Base-by-base conservation (phyloP, 2,888 invertebrate genomes). In the Zelleria hepariella region DNA sequence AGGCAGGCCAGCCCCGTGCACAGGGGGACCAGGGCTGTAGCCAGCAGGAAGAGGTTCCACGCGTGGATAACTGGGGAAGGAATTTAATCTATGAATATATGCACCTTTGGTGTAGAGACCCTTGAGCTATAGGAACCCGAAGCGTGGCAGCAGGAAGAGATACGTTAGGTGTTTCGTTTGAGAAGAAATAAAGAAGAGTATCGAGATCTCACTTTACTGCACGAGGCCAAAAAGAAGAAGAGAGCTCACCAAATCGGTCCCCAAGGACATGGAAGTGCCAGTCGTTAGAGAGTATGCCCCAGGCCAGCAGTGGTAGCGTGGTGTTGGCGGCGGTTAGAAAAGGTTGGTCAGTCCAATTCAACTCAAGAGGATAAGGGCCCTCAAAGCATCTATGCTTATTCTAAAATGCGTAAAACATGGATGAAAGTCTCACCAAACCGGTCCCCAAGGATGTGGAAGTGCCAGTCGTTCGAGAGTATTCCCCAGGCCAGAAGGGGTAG, bases 401-500 rank as follows among this genome's bases (percentile, higher is more conserved):
- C 26, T 26, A 26, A 7, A 4, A 26, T 26, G 26, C 26, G 4
- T 26, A 26, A 26, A 26, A 26, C 26, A 26, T 26, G 26, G 7
- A 26, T 5, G 7, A 5, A 26, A 7, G 21, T 24, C 56, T 71
- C 63, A 86, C 86, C 82, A 62, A 87, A 68, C 6, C 56, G 65
- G n/a, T 71, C 71, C 0, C 70, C 71, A 61, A 77, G 78, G 0
- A 92, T 59, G 5, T 73, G 66, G 58, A 91, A 82, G 32, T 87
- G 75, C 86, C 91, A 90, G 23, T 89, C 73, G 53, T 91, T 82
- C 0, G 94, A 93, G 61, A 96, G 90, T 25, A 96, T 82, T 4
- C 88, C 76, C 92, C 94, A 94, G 6, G 95, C 96, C 59, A 96
- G 70, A 42, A 92, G 86, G 21, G 94, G 93, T 60, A 94, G 82